Base-by-base conservation (phyloP, 2,888 invertebrate species). In the Mythimna loreyi region DNA sequence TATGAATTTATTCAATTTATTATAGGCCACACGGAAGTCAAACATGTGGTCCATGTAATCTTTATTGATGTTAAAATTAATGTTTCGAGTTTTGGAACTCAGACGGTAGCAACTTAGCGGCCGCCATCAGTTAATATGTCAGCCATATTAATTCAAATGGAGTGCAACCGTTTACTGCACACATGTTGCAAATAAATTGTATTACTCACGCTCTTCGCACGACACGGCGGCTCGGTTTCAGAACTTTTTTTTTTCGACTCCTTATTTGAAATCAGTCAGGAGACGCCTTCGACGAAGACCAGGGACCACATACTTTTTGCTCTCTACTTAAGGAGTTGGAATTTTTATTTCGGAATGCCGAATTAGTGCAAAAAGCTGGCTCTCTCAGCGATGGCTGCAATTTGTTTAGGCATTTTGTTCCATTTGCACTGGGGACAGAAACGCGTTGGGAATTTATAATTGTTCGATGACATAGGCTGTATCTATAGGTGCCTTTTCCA, bases 331-430 rank as follows among this genome's bases (percentile, higher is more conserved):
- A 91, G 94, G 95, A 93, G 93, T 89, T 85, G 95, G 95, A 92
- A 96, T 96, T 92, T 96, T 96, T 95, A 96, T 96, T 95, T 95
- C 93, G 96, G 96, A 92, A 96, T 96, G 95, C 95, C 95, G 96
- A 96, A 96, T 96, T 95, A 92, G 95, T 94, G 92, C 96, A 96
- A 96, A 96, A 96, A 96, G 90, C 87, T 81, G 90, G 87, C 91
- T 89, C 90, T 93, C 94, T 89, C 93, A 93, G 90, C 84, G 85
- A 86, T 16, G 85, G 86, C 81, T 78, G 93, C 94, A 95, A 96
- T 95, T 96, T 95, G 96, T 94, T 95, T 94, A 94, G 93, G 91
- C 87, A 92, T 95, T 96, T 95, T 95, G 92, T 94, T 94, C 90
- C 91, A 92, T 95, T 93, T 93, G 92, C 89, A 85, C 86, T 85